Evolutionary conservation across 2,888 invertebrate species (phyloP).

Genomic region (Drosophila emarginata): DNA sequence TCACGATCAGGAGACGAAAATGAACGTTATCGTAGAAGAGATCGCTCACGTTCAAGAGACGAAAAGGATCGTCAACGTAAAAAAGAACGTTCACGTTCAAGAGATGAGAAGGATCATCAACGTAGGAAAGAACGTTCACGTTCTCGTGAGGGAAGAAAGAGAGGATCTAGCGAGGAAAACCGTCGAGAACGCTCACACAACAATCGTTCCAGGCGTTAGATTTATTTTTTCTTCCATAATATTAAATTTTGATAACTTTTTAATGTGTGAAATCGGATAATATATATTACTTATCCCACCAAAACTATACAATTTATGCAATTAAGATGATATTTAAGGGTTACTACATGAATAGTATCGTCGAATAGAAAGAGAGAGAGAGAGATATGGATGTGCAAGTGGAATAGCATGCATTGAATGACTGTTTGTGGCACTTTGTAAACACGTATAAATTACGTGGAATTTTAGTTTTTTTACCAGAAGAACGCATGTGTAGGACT

Average conservation of each 20-base stretch:
- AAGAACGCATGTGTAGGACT: too few species aligned
- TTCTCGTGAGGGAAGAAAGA: conserved; percentile 24
- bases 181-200: conserved; percentile 37
- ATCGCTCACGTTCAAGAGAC: not conserved
- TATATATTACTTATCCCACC: conserved; percentile 12
- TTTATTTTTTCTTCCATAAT: not conserved
- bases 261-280: conserved; percentile 4
- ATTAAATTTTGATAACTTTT: conserved; percentile 34
- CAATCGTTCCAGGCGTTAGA: conserved; percentile 46
- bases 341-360: not conserved
- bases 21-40: not conserved
- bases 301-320: not conserved
- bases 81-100: not conserved
- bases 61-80: not conserved
- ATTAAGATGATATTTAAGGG: not conserved
- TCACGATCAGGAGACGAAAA: conserved; percentile 16
- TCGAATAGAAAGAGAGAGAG: not conserved
- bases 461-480: too few species aligned
- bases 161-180: conserved; percentile 32
- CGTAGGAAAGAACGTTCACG: conserved; percentile 41
- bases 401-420: not conserved
- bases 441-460: too few species aligned
- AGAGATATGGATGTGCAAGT: not conserved
- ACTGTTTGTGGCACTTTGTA: too few species aligned
- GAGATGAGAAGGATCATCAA: conserved; percentile 11